Conservation (phyloP, 2,888 invertebrate species). For the Troides helena region DNA sequence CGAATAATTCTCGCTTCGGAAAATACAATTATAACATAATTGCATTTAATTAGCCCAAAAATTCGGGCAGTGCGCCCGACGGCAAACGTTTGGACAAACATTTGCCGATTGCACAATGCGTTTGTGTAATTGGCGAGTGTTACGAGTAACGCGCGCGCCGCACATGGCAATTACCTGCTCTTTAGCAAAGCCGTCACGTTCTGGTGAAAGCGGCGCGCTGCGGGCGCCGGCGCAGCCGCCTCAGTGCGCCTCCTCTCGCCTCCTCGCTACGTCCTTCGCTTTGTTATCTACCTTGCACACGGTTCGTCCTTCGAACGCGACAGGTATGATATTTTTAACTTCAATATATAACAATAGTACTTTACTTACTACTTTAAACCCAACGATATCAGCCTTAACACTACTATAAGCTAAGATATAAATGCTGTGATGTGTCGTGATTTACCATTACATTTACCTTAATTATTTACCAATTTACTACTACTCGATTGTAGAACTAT, state of each 20-base stretch:
- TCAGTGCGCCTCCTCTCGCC: constrained; percentile 15
- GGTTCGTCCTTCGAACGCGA: too few species aligned
- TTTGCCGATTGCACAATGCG: constrained; percentile 11
- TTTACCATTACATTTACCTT: too few species aligned
- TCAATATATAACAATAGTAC: too few species aligned
- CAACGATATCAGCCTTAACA: too few species aligned
- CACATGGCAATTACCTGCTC: constrained; percentile 19
- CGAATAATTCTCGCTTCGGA: not conserved
- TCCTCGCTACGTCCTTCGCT: constrained; percentile 9
- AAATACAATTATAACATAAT: not conserved
- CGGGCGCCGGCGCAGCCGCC: not conserved
- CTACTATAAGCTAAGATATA: too few species aligned
- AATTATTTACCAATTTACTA: too few species aligned
- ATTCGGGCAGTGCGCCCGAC: not conserved
- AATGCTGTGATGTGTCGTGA: too few species aligned
- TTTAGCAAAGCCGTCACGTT: constrained; percentile 25
- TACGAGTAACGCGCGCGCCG: constrained; percentile 11
- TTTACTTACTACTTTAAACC: too few species aligned
- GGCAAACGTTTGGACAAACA: too few species aligned
- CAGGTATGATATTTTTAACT: too few species aligned
- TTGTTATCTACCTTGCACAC: not conserved
- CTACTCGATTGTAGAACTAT: too few species aligned
- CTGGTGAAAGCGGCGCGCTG: constrained; percentile 21
- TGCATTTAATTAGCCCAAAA: too few species aligned
- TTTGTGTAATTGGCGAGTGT: constrained; percentile 20